These are phyloP conservation scores for Lineus longissimus DNA, from an alignment of 1,140 invertebrate species.

Conservation along the genomic window DNA sequence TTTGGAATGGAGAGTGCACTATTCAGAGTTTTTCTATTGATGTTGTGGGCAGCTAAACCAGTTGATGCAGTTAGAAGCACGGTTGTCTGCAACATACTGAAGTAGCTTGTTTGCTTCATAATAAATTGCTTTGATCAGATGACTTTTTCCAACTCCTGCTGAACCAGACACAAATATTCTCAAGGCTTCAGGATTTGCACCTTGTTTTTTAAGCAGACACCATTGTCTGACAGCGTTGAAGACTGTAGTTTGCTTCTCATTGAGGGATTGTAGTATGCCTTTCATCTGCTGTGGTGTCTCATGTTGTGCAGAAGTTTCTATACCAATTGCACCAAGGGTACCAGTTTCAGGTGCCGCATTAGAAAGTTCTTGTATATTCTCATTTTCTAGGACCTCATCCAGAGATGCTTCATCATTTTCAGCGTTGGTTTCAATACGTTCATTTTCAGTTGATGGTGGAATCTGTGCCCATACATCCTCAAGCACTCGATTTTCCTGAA, in stretches of 20 bases:
- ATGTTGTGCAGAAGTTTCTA: neutral
- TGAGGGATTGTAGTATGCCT: neutral
- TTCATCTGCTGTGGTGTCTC: neutral
- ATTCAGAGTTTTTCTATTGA: slow-evolving; percentile 11
- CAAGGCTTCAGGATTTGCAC: slow-evolving; percentile 11
- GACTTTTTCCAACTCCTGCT: slow-evolving; percentile 19
- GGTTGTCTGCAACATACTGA: no score
- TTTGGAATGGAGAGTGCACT: no score
- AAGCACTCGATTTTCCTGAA: no score
- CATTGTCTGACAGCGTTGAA: slow-evolving; percentile 18
- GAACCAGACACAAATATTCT: slow-evolving; percentile 17
- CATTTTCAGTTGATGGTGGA: neutral
- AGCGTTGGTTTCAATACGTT: neutral
- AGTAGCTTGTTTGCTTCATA: slow-evolving; percentile 11
- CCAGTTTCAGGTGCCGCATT: neutral
- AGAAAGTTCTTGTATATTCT: no score
- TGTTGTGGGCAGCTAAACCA: slow-evolving; percentile 7
- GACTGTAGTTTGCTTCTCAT: no score
- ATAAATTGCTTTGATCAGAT: slow-evolving; percentile 16
- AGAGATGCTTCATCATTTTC: neutral
- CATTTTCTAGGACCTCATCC: neutral
- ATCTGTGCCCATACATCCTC: no score
- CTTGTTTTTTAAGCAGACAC: slow-evolving; percentile 8
- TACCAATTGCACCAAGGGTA: no score
- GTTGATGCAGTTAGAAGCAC: slow-evolving; percentile 13